These are phyloP conservation scores for Salmo trutta DNA, from an alignment of 2,797 vertebrate species.

Conservation along the genomic window DNA sequence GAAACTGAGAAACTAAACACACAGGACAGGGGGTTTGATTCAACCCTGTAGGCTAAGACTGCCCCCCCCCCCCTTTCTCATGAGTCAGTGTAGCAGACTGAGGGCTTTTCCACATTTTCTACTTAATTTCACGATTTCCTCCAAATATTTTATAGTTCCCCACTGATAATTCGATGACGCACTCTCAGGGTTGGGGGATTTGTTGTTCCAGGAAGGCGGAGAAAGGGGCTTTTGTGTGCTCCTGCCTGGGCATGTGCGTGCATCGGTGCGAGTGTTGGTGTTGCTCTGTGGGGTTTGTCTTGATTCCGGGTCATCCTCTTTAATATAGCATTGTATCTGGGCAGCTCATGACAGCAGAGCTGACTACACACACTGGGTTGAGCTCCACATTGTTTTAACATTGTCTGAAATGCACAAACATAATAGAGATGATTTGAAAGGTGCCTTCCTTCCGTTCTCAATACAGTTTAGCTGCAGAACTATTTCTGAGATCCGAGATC, in stretches of 20 bases:
- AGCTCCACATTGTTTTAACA: not conserved
- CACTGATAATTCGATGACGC: conserved; percentile 41
- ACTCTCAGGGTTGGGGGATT: conserved; percentile 41
- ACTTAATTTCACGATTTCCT: conserved; percentile 39
- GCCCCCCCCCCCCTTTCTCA: not conserved
- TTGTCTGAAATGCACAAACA: not conserved
- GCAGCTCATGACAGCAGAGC: not conserved
- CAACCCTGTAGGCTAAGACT: not conserved
- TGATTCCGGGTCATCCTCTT: not conserved
- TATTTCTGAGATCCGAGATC: not conserved
- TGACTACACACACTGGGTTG: not conserved
- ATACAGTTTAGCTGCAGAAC: not conserved
- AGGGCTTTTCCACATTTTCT: conserved; percentile 41
- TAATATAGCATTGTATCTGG: not conserved
- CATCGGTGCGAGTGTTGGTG: not conserved
- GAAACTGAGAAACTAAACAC: not conserved
- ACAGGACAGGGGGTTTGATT: not conserved
- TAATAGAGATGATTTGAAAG: not conserved
- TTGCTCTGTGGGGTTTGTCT: too few relatives aligned
- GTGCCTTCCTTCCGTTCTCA: not conserved
- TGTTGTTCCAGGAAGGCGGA: conserved; percentile 48
- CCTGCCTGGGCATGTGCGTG: not conserved
- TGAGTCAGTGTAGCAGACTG: not conserved
- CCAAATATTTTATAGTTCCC: conserved; percentile 46
- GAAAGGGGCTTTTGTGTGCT: conserved; percentile 38